Evolutionary conservation across 2,113 vertebrate species (phyloP), one percentile per base, ranked within the genome.

Genomic region (Carassius auratus): DNA sequence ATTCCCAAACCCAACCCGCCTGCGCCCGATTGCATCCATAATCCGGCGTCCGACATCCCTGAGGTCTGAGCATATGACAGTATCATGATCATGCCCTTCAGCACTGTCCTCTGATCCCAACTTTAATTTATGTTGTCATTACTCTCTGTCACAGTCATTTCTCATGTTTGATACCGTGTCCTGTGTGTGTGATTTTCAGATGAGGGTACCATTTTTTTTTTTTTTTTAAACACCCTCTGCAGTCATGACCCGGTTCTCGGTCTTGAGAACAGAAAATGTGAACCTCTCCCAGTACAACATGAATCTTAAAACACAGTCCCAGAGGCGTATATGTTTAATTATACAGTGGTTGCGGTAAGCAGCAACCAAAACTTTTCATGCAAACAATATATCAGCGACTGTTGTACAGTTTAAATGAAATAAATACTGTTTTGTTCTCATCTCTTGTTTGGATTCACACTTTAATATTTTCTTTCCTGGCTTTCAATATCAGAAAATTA

Each of bases 331-430:
- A 52, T 1, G 76, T 48, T n/a, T 76, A 81, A 77, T 66, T 66
- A 73, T 81, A 84, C 45, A 13, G 48, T 80, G 84, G 85, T 84
- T 88, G 87, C 52, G 33, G 33, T 5, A 2, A 21, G 45, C 52
- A 62, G 30, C 73, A 83, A 59, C 83, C 75, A 48, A 81, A 82
- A 82, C 38, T 85, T 88, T 85, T 83, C 83, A 84, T 89, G 79
- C 88, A 79, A 85, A 86, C 86, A 85, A 89, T 79, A 85, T 85
- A 88, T 87, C 61, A 7, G 45, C 80, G 30, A 90, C 89, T 85
- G 83, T 88, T 90, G 89, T 90, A 90, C 87, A 88, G 87, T 88
- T 90, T 84, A 85, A 88, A 88, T 88, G 76, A 90, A 90, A 88
- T 89, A 87, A 87, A 87, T 87, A 79, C 69, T 36, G 76, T 88